phyloP scores from a whole-genome alignment of 2,888 invertebrate genomes.

The Chloroclystis v-ata region DNA sequence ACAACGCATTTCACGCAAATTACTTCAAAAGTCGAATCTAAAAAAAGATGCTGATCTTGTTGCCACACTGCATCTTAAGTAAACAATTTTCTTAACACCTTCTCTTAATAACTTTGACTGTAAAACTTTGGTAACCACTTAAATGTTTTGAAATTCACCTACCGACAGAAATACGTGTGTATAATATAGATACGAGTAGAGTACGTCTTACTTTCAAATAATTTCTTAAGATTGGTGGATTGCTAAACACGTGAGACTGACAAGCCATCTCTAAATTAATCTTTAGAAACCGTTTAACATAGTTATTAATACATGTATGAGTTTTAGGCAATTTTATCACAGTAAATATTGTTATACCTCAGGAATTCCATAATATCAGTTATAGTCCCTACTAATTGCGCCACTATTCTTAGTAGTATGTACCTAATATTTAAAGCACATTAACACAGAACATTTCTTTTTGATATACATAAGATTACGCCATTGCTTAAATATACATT shows the following conservation, averaged over 20 bases:
- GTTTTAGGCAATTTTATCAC: no score
- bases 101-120: neutral
- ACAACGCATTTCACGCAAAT: neutral
- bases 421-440: no score
- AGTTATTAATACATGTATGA: neutral
- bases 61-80: neutral
- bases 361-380: no score
- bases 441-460: no score
- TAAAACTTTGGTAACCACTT: constrained; percentile 1
- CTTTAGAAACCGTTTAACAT: neutral
- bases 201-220: constrained; percentile 1
- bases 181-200: no score
- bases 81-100: neutral
- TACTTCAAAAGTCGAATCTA: neutral
- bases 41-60: neutral
- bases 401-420: no score
- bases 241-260: constrained; percentile 1
- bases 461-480: no score
- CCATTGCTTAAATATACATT: no score
- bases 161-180: neutral
- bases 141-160: constrained; percentile 5
- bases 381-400: no score
- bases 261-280: constrained; percentile 1
- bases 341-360: no score
- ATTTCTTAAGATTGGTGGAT: neutral